These are phyloP conservation scores for Passer montanus DNA, from an alignment of 2,113 vertebrate genomes.

Conservation along the genomic window DNA sequence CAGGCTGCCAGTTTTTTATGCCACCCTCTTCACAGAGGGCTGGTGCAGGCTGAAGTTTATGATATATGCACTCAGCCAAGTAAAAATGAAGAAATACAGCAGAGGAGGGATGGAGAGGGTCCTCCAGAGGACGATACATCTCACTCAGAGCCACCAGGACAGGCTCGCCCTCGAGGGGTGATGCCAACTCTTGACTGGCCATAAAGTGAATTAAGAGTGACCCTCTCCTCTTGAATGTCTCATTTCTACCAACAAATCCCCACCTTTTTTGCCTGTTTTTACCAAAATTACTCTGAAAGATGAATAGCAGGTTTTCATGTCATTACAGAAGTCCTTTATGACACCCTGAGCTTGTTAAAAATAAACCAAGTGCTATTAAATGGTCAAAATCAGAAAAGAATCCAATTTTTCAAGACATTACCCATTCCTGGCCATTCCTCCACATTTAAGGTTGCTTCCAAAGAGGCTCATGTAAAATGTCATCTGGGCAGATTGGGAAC, in stretches of 20 bases:
- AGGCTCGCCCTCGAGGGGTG: not conserved
- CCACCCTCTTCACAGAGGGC: not conserved
- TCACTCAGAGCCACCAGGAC: not conserved
- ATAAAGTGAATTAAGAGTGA: not conserved
- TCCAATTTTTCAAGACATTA: not conserved
- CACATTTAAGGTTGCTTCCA: not conserved
- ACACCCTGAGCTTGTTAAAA: not conserved
- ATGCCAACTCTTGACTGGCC: not conserved
- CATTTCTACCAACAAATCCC: not conserved
- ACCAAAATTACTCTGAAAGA: not conserved
- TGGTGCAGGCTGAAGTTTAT: not conserved
- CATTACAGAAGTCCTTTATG: not conserved
- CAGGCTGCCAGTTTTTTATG: not conserved
- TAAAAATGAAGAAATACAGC: slow-evolving; percentile 23
- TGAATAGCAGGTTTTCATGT: not conserved
- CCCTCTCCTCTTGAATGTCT: not conserved
- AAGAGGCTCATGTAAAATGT: rapidly evolving
- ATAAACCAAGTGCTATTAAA: not conserved
- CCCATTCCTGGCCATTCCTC: not conserved
- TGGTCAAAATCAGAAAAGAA: not conserved
- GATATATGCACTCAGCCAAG: not conserved
- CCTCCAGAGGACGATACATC: not conserved
- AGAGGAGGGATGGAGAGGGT: not conserved
- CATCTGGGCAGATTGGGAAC: not conserved
- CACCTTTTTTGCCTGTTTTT: not conserved